Percentiles rank a stretch among this genome's conserved stretches.
Conservation (phyloP, 1,140 invertebrate species). For the Drosophila lacteicornis region DNA sequence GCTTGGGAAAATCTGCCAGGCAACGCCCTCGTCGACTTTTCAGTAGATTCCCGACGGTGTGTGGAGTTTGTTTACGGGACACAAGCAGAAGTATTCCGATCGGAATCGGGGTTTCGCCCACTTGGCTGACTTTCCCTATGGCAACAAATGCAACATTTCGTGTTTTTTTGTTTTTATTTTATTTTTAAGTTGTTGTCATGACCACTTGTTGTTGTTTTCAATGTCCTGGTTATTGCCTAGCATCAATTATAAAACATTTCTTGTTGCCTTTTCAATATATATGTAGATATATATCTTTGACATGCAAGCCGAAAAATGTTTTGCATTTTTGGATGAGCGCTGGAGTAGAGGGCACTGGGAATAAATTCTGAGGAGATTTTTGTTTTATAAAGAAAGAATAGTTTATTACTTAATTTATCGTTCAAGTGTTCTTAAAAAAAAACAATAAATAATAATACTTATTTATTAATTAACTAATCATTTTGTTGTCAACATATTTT, state of each 20-base stretch:
- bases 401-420: no score
- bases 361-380: not conserved
- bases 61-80: constrained; percentile 67
- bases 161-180: not conserved
- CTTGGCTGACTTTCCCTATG: constrained; percentile 47
- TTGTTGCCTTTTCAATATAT: constrained; percentile 26
- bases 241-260: constrained; percentile 73
- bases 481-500: no score
- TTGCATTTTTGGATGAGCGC: constrained; percentile 9
- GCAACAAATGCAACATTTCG: constrained; percentile 48
- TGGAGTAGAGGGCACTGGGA: constrained; percentile 13
- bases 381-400: not conserved
- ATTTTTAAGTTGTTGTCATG: constrained; percentile 56
- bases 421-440: no score
- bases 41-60: constrained; percentile 29
- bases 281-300: constrained; percentile 31
- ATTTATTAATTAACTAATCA: no score
- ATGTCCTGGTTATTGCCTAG: constrained; percentile 46
- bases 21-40: constrained; percentile 66
- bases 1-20: constrained; percentile 40
- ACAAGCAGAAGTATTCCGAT: constrained; percentile 36
- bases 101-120: constrained; percentile 4
- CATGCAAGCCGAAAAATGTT: constrained; percentile 49
- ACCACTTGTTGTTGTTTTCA: constrained; percentile 65
- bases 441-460: no score